Evolutionary conservation across 2,888 invertebrate genomes (phyloP), one percentile per base, ranked within the genome.

Genomic region (Autographa gamma): DNA sequence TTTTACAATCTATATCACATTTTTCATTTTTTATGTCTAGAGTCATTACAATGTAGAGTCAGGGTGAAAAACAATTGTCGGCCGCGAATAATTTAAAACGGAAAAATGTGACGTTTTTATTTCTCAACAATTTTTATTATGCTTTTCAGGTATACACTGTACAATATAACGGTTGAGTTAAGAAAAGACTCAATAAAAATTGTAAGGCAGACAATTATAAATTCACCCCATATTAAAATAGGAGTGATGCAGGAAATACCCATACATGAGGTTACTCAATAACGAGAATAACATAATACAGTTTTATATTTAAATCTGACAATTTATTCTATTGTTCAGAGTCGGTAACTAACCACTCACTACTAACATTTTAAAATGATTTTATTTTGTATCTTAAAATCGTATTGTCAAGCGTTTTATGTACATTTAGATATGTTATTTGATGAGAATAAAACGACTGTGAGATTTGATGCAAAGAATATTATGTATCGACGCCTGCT

Each of bases 1-100:
- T 94, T 95, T 95, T 95, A 95, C 95, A 95, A 91, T 90, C 95
- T 95, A 95, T 95, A 95, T 95, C 95, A 95, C 95, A 95, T 95
- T 95, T 90, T 94, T 91, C 48, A 48, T 79, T 77, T 92, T 93
- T 93, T 93, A 93, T 91, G 88, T 81, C 93, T 93, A 93, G 83
- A 86, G 67, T 81, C 65, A 73, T 82, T 86, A 82, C 74, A 82
- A 66, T 73, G 69, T 80, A 82, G 62, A 69, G 59, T 63, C 32
- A 32, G 69, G 71, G 48, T 78, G 70, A 74, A 74, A 74, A 68
- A 66, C 61, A 73, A 74, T 52, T 68, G 69, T 25, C 18, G 32
- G 69, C 69, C 62, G 7, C 19, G 8, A 41, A 14, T 16, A 63
- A 71, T 59, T 67, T 34, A 59, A 11, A 25, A 43, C 16, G 61